Evolutionary conservation across 2,888 invertebrate species (phyloP).

Genomic region (Cantharis rustica): DNA sequence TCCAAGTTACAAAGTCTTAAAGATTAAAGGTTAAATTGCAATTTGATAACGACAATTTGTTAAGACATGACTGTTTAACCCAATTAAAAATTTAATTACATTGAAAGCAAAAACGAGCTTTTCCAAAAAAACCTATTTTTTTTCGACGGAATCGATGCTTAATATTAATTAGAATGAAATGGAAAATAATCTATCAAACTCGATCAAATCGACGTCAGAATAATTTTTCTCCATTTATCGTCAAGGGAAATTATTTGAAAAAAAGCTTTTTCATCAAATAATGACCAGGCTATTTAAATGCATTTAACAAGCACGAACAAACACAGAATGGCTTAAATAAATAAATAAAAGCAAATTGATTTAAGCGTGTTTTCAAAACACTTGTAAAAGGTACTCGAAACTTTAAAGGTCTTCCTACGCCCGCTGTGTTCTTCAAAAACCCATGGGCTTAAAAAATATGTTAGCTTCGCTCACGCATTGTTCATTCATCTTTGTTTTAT

Average conservation of each 20-base stretch:
- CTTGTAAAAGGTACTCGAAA: slow-evolving; percentile 24
- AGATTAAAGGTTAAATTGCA: not conserved
- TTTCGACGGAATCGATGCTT: not conserved
- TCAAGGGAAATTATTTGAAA: not conserved
- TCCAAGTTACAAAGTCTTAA: not conserved
- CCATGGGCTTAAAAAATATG: not conserved
- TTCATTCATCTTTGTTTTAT: slow-evolving; percentile 1
- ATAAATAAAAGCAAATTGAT: slow-evolving; percentile 25
- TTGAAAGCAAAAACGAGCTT: not conserved
- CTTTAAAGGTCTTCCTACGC: slow-evolving; percentile 22
- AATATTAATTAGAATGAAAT: not conserved
- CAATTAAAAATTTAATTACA: not conserved
- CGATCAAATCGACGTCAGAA: not conserved
- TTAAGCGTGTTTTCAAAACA: slow-evolving; percentile 23
- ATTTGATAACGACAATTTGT: not conserved
- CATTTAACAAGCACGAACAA: slow-evolving; percentile 20
- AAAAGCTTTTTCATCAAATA: not conserved
- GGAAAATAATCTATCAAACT: not conserved
- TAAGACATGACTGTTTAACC: not conserved
- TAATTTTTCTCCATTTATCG: not conserved
- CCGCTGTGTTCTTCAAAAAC: not conserved
- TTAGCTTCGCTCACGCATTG: not conserved
- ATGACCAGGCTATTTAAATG: slow-evolving; percentile 17
- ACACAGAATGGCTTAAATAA: slow-evolving; percentile 18
- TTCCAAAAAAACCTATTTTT: not conserved